Evolutionary conservation across 2,113 vertebrate species (phyloP).

Genomic region (Chunga burmeisteri): DNA sequence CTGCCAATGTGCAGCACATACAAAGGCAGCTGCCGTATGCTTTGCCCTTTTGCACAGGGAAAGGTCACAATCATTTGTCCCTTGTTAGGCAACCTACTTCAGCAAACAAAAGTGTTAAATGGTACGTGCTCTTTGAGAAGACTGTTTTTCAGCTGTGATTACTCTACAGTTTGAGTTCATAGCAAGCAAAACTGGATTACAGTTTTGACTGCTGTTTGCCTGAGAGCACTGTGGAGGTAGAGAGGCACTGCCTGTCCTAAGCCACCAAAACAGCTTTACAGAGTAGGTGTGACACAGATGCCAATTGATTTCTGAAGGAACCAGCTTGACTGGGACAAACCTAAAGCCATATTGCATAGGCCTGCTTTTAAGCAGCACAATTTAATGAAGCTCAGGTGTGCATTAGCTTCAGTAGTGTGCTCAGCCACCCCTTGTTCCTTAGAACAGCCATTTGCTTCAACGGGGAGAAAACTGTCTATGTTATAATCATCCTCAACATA

Average conservation of each 20-base stretch:
- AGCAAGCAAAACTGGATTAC: neutral
- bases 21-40: accelerated
- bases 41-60: neutral
- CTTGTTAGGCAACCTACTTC: neutral
- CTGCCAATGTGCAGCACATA: neutral
- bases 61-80: neutral
- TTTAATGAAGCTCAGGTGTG: neutral
- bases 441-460: neutral
- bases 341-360: neutral
- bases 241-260: neutral
- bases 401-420: neutral
- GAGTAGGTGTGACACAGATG: neutral
- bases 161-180: neutral
- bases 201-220: neutral
- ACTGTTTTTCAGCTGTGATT: neutral
- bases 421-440: neutral
- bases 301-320: neutral
- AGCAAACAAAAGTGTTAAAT: neutral
- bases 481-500: neutral
- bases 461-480: neutral
- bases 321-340: neutral
- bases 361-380: neutral
- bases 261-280: too few species aligned
- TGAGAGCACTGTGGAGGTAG: neutral
- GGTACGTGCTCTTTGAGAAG: neutral